phyloP scores from a whole-genome alignment of 2,797 vertebrate species.

The Poeciliopsis presidionis region DNA sequence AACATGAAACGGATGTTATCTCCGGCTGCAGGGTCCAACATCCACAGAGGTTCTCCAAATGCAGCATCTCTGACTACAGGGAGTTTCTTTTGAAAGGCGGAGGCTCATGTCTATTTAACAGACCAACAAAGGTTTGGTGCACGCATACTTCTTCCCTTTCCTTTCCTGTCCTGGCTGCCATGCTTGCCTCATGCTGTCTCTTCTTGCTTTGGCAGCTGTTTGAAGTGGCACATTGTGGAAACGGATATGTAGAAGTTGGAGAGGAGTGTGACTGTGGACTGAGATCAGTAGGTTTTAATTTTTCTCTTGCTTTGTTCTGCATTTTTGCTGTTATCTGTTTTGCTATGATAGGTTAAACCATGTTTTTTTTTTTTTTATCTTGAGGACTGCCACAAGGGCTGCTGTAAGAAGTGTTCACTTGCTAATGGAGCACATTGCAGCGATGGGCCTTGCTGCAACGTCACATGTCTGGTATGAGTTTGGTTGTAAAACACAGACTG shows the following conservation, averaged over 20 bases:
- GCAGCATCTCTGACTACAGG: slow-evolving; percentile 95
- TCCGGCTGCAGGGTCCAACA: slow-evolving; percentile 87
- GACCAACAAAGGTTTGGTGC: slow-evolving; percentile 89
- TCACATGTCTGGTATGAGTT: slow-evolving; percentile 89
- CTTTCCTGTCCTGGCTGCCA: background rate
- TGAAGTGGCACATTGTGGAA: slow-evolving; percentile 92
- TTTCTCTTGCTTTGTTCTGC: background rate
- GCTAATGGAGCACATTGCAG: slow-evolving; percentile 97
- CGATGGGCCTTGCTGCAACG: slow-evolving; percentile 96
- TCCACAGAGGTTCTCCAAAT: slow-evolving; percentile 94
- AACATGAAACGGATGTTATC: slow-evolving; percentile 9
- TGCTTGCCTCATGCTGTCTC: slow-evolving; percentile 6
- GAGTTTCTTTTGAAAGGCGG: slow-evolving; percentile 94
- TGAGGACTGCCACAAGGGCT: slow-evolving; percentile 93
- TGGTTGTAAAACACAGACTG: background rate
- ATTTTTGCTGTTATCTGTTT: slow-evolving; percentile 12
- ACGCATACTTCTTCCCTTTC: background rate
- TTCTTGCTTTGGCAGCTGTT: slow-evolving; percentile 84
- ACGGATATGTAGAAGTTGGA: slow-evolving; percentile 94
- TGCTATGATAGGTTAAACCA: slow-evolving; percentile 16
- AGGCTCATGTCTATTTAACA: slow-evolving; percentile 96
- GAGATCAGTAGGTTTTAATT: slow-evolving; percentile 83
- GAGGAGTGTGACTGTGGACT: slow-evolving; percentile 97
- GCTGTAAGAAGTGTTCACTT: slow-evolving; percentile 98
- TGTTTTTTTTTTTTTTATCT: background rate